These are phyloP conservation scores for Craseonycteris thonglongyai DNA, from an alignment of 2,113 vertebrate species.

Conservation along the genomic window DNA sequence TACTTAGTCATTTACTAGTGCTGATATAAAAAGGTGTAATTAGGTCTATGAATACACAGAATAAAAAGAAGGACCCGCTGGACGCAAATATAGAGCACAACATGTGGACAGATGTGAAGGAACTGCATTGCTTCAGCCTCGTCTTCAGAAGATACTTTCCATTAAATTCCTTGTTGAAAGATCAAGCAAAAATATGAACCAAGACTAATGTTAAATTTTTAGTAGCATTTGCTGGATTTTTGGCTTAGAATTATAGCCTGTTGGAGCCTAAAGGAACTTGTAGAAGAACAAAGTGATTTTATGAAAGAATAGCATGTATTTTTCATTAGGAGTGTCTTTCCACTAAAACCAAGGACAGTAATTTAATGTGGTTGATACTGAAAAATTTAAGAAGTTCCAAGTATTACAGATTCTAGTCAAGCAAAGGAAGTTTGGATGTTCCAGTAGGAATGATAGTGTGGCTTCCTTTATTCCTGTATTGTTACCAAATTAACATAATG, in stretches of 20 bases:
- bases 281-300: slow-evolving; percentile 30
- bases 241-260: background rate
- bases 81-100: background rate
- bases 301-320: slow-evolving; percentile 4
- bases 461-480: background rate
- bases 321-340: slow-evolving; percentile 5
- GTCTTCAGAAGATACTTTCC: background rate
- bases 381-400: slow-evolving; percentile 19
- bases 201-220: background rate
- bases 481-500: background rate
- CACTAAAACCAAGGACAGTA: slow-evolving; percentile 19
- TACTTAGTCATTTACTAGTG: background rate
- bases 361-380: slow-evolving; percentile 16
- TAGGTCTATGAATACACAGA: background rate
- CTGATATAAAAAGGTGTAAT: background rate
- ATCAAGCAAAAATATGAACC: background rate
- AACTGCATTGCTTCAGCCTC: background rate
- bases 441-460: background rate
- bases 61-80: background rate
- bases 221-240: background rate
- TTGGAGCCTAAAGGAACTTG: background rate
- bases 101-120: background rate
- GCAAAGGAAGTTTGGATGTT: background rate
- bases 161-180: background rate
- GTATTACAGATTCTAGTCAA: background rate